Evolutionary conservation across 2,888 invertebrate species (phyloP).

Genomic region (Heliconius sara): DNA sequence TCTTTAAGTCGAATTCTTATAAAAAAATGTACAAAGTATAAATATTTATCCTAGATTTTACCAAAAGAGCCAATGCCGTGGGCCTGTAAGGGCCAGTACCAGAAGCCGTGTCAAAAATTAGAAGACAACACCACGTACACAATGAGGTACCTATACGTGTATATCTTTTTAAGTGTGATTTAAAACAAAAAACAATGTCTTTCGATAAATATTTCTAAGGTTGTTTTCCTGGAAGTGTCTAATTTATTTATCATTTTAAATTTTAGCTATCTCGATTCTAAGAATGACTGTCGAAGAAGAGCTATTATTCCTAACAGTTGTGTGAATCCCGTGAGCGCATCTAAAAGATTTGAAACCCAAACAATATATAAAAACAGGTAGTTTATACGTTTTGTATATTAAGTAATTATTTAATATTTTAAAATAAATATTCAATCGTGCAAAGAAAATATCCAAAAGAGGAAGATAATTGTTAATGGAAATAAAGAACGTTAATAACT

Average conservation of each 20-base stretch:
- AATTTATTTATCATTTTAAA: conserved; percentile 52
- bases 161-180: neutral
- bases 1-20: no score
- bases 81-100: conserved; percentile 75
- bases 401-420: no score
- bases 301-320: conserved; percentile 69
- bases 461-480: no score
- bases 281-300: conserved; percentile 71
- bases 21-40: no score
- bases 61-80: conserved; percentile 73
- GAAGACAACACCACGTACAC: conserved; percentile 70
- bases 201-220: no score
- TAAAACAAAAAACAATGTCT: no score
- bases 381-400: neutral
- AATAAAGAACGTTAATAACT: no score
- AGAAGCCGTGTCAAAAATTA: conserved; percentile 71
- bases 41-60: conserved; percentile 57
- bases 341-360: conserved; percentile 69
- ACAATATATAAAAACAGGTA: conserved; percentile 79
- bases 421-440: no score
- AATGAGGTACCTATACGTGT: conserved; percentile 63
- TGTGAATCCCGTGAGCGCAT: conserved; percentile 70
- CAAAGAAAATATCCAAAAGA: no score
- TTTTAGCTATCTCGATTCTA: conserved; percentile 66
- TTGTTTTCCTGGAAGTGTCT: neutral